These are phyloP conservation scores for Myioborus miniatus DNA, from an alignment of 2,797 vertebrate genomes.

Conservation along the genomic window DNA sequence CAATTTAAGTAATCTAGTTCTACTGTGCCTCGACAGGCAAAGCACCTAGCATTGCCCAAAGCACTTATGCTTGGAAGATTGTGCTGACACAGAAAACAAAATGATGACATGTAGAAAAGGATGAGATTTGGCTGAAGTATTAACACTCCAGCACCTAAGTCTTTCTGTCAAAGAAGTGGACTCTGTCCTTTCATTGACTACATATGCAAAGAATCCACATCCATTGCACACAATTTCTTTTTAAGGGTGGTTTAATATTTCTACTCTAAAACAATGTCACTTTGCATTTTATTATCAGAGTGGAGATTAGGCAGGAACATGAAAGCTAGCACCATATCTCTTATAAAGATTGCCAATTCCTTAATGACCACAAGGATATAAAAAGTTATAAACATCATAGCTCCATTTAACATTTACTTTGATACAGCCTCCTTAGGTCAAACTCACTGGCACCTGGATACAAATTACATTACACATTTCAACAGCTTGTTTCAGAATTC, in stretches of 20 bases:
- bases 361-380: background rate
- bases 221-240: fast-evolving
- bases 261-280: background rate
- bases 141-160: background rate
- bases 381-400: background rate
- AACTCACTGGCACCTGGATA: background rate
- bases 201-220: background rate
- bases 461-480: background rate
- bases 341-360: background rate
- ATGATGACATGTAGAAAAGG: background rate
- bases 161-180: background rate
- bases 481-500: background rate
- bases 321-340: background rate
- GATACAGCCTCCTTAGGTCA: background rate
- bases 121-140: background rate
- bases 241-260: background rate
- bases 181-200: background rate
- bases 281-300: background rate
- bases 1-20: background rate
- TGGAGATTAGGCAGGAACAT: background rate
- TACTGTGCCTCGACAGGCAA: background rate
- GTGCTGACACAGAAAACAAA: background rate
- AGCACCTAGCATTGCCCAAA: background rate
- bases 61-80: background rate
- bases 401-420: background rate